Conservation (phyloP, 2,113 vertebrate species). For the Epinephelus lanceolatus region DNA sequence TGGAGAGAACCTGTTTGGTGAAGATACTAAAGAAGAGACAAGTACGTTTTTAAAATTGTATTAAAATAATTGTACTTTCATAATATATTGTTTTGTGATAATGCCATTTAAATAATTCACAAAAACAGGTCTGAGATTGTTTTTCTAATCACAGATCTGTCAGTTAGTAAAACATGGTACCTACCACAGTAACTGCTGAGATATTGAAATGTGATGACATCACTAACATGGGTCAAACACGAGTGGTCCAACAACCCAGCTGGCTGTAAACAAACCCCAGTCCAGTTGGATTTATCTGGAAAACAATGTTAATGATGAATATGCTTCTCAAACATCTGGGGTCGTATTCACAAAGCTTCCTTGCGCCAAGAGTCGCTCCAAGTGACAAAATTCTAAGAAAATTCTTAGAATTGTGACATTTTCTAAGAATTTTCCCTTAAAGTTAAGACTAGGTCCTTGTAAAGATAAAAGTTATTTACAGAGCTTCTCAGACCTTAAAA, state of each 20-base stretch:
- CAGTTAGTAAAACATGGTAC: neutral
- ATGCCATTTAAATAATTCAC: too few relatives aligned
- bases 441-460: too few relatives aligned
- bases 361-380: too few relatives aligned
- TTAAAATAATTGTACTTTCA: too few relatives aligned
- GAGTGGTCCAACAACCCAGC: neutral
- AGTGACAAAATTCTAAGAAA: too few relatives aligned
- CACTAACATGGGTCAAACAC: neutral
- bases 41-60: neutral
- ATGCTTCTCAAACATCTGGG: neutral
- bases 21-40: conserved; percentile 48
- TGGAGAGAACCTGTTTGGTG: conserved; percentile 60
- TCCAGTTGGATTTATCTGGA: neutral
- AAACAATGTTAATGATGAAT: neutral
- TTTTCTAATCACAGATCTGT: neutral
- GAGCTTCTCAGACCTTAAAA: too few relatives aligned
- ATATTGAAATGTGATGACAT: neutral
- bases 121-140: too few relatives aligned
- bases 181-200: neutral
- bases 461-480: too few relatives aligned
- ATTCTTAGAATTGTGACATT: too few relatives aligned
- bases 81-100: too few relatives aligned
- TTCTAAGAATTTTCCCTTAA: too few relatives aligned
- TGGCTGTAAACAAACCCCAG: neutral
- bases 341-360: too few relatives aligned